These are phyloP conservation scores for Polymixis lichenea DNA, from an alignment of 2,888 invertebrate genomes.

Conservation along the genomic window DNA sequence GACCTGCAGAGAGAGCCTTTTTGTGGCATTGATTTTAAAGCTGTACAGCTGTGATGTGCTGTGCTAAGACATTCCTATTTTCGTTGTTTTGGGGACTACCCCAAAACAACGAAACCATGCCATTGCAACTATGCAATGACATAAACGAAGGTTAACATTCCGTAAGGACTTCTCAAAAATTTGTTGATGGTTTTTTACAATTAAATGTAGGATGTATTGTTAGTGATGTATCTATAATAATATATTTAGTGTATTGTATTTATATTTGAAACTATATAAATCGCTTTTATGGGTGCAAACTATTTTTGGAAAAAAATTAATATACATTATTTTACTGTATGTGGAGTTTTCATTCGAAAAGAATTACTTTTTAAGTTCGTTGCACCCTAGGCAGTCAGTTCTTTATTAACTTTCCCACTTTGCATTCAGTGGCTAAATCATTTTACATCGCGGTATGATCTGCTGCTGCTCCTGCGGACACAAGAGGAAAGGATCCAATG, in stretches of 20 bases:
- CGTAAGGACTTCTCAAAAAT: slow-evolving; percentile 6
- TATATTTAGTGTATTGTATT: slow-evolving; percentile 33
- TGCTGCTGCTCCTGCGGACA: not conserved
- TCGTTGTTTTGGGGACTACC: slow-evolving; percentile 26
- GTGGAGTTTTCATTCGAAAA: slow-evolving; percentile 34
- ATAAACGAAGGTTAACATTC: slow-evolving; percentile 36
- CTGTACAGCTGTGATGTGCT: too few species aligned
- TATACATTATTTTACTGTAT: slow-evolving; percentile 41
- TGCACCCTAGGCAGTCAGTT: not conserved
- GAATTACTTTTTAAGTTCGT: not conserved
- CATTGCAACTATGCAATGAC: too few species aligned
- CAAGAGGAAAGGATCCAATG: not conserved
- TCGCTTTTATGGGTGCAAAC: slow-evolving; percentile 45
- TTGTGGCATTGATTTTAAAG: not conserved
- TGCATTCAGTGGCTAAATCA: not conserved
- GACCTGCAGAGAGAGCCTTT: slow-evolving; percentile 1
- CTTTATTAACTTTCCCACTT: not conserved
- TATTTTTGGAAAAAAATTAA: slow-evolving; percentile 58
- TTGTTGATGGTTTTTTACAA: slow-evolving; percentile 2
- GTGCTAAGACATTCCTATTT: slow-evolving; percentile 52
- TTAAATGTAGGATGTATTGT: slow-evolving; percentile 16
- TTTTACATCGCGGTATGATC: not conserved
- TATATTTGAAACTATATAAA: slow-evolving; percentile 40
- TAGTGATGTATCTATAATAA: slow-evolving; percentile 16
- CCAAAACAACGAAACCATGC: too few species aligned